Conservation (phyloP, 2,113 vertebrate species). For the Gallinago paraguaiae region DNA sequence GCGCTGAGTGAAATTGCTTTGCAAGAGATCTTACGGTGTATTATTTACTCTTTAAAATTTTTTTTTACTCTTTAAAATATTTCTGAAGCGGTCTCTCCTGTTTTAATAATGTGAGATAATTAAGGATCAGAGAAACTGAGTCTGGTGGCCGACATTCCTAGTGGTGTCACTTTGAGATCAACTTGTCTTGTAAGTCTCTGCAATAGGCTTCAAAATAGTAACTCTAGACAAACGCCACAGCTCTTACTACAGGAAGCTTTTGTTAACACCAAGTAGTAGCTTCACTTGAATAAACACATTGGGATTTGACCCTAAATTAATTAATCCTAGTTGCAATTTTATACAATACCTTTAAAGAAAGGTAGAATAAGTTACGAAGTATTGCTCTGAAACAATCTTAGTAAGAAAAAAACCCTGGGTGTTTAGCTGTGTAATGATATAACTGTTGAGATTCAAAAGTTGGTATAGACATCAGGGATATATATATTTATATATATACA, state of each 20-base stretch:
- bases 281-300: background rate
- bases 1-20: constrained; percentile 1
- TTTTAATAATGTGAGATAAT: background rate
- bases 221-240: background rate
- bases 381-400: background rate
- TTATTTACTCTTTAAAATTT: constrained; percentile 31
- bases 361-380: background rate
- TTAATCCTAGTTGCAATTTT: background rate
- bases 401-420: background rate
- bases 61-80: constrained; percentile 22
- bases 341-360: background rate
- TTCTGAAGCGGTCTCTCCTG: background rate
- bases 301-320: background rate
- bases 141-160: background rate
- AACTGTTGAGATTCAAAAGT: background rate
- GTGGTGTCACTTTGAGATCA: background rate
- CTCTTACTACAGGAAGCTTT: background rate
- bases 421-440: background rate
- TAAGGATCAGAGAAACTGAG: background rate
- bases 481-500: too few relatives aligned
- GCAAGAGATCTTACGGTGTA: background rate
- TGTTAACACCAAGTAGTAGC: background rate
- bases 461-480: background rate
- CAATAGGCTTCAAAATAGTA: background rate
- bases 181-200: background rate